Conservation (phyloP, 2,888 invertebrate species). For the Miltochrista miniata region DNA sequence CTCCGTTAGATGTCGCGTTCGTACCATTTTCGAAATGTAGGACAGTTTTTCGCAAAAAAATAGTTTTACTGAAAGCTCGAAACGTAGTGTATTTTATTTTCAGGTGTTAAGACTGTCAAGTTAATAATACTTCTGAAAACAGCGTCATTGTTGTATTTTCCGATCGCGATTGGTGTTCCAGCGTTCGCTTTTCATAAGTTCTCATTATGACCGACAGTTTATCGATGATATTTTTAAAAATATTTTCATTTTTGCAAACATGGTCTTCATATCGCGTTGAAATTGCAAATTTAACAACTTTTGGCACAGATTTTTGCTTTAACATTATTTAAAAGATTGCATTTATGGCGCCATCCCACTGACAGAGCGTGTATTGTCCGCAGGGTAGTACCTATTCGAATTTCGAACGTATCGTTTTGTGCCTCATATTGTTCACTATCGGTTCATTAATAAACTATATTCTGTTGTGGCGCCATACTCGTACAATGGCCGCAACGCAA, state of each 20-base stretch:
- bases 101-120: too few relatives aligned
- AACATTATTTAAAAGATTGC: slow-evolving; percentile 66
- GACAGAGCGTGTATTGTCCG: slow-evolving; percentile 60
- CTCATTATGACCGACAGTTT: too few relatives aligned
- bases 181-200: too few relatives aligned
- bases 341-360: slow-evolving; percentile 46
- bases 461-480: slow-evolving; percentile 55
- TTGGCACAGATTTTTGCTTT: slow-evolving; percentile 63
- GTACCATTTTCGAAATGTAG: not conserved
- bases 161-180: too few relatives aligned
- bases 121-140: too few relatives aligned
- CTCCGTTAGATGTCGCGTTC: slow-evolving; percentile 47
- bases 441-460: slow-evolving; percentile 74
- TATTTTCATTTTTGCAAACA: slow-evolving; percentile 53
- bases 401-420: slow-evolving; percentile 53
- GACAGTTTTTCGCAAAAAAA: too few relatives aligned
- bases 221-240: slow-evolving; percentile 28
- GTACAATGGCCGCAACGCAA: slow-evolving; percentile 61
- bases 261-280: slow-evolving; percentile 48
- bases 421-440: slow-evolving; percentile 64
- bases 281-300: slow-evolving; percentile 66
- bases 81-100: too few relatives aligned
- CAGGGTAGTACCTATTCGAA: slow-evolving; percentile 52
- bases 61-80: too few relatives aligned
- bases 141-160: too few relatives aligned